phyloP scores from a whole-genome alignment of 2,797 vertebrate genomes.

The Bradypodion ventrale region DNA sequence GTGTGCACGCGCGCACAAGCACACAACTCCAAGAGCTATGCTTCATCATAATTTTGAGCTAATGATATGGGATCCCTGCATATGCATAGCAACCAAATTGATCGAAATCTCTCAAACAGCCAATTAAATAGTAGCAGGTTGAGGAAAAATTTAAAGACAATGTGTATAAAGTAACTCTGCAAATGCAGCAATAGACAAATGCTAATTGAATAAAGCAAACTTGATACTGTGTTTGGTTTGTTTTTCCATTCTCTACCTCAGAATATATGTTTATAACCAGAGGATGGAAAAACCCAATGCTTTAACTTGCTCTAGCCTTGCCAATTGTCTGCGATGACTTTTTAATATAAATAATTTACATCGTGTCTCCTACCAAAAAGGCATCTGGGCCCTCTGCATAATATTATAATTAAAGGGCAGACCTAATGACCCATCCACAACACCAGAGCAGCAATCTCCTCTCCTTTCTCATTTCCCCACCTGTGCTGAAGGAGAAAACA shows the following conservation, averaged over 20 bases:
- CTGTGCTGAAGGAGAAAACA: conserved; percentile 52
- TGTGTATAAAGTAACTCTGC: not conserved
- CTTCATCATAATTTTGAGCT: not conserved
- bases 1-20: too few relatives aligned
- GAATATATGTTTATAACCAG: conserved; percentile 1
- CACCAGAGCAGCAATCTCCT: conserved; percentile 31
- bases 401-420: conserved; percentile 38
- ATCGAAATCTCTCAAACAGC: not conserved
- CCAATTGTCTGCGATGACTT: conserved; percentile 47
- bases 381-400: conserved; percentile 61
- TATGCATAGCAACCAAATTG: not conserved
- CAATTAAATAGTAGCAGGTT: not conserved
- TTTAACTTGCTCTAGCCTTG: not conserved
- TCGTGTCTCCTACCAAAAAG: conserved; percentile 31
- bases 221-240: not conserved
- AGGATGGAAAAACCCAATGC: not conserved
- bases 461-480: conserved; percentile 8
- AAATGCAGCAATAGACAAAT: not conserved
- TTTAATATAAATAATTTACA: conserved; percentile 64
- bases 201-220: not conserved
- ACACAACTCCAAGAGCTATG: not conserved
- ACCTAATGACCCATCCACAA: conserved; percentile 48
- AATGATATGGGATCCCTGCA: not conserved
- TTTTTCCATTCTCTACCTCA: not conserved
- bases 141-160: not conserved